Evolutionary conservation across 2,113 vertebrate species (phyloP).

Genomic region (Perca schrenkii): DNA sequence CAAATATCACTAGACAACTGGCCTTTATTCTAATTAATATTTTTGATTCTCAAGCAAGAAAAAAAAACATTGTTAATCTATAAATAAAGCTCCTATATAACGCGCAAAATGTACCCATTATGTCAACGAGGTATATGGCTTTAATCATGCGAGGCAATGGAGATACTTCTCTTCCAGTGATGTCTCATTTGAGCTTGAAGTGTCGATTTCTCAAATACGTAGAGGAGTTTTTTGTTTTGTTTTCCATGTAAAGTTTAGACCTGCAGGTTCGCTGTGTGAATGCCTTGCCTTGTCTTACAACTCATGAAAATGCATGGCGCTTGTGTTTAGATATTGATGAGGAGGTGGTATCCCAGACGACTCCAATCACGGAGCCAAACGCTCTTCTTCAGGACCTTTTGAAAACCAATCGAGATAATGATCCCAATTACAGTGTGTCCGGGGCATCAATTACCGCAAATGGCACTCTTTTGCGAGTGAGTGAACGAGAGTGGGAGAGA

Average conservation of each 20-base stretch:
- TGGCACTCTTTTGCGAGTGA: neutral
- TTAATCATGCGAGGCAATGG: neutral
- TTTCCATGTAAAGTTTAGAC: slow-evolving; percentile 49
- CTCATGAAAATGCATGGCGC: slow-evolving; percentile 71
- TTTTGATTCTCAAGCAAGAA: neutral
- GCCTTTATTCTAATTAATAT: neutral
- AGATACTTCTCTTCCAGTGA: neutral
- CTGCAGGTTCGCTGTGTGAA: slow-evolving; percentile 5
- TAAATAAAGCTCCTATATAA: neutral
- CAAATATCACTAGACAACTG: neutral
- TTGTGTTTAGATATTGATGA: slow-evolving; percentile 77
- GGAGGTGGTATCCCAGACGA: slow-evolving; percentile 38
- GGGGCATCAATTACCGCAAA: slow-evolving; percentile 11
- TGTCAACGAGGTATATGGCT: neutral
- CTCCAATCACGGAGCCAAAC: slow-evolving; percentile 34
- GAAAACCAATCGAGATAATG: slow-evolving; percentile 43
- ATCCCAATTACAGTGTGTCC: slow-evolving; percentile 40
- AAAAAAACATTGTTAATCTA: neutral
- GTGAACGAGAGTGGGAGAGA: neutral
- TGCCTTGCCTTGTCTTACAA: slow-evolving; percentile 38
- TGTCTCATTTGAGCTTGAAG: neutral
- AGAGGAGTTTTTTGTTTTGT: neutral
- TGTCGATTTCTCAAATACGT: slow-evolving; percentile 39
- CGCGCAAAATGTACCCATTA: neutral
- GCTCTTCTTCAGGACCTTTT: slow-evolving; percentile 28